Evolutionary conservation across 2,113 vertebrate species (phyloP).

Genomic region (Syngnathoides biaculeatus): DNA sequence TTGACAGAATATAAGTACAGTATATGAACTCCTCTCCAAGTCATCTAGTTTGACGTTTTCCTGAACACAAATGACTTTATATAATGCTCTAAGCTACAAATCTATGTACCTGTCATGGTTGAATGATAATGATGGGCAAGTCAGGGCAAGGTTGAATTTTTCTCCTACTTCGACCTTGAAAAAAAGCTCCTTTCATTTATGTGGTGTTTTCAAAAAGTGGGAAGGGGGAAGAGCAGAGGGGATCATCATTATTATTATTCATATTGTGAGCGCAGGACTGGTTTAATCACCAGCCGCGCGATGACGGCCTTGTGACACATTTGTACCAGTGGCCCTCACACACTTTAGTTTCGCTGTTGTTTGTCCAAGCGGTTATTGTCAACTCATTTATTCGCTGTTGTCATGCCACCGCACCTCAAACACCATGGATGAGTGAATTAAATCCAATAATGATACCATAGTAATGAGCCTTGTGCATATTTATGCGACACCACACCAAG

Average conservation of each 20-base stretch:
- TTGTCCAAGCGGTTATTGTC: conserved; percentile 25
- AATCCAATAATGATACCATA: conserved; percentile 12
- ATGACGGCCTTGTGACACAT: background rate
- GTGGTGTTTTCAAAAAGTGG: background rate
- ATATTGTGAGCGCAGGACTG: background rate
- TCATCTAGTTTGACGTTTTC: background rate
- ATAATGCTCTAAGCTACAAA: background rate
- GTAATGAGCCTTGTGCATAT: conserved; percentile 18
- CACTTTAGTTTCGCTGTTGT: conserved; percentile 22
- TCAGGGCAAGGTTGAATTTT: background rate
- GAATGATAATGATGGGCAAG: conserved; percentile 1
- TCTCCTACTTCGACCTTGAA: background rate
- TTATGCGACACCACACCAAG: background rate
- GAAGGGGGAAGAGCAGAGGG: background rate
- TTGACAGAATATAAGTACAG: background rate
- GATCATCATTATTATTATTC: background rate
- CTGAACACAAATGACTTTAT: background rate
- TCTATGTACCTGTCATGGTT: background rate
- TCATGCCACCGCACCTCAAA: background rate
- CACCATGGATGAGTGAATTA: conserved; percentile 11
- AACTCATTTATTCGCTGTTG: conserved; percentile 10
- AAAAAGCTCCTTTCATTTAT: background rate
- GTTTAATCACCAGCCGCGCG: background rate
- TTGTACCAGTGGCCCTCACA: background rate
- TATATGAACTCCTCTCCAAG: background rate